phyloP scores from a whole-genome alignment of 2,888 invertebrate species.

The Teleiodes luculella region DNA sequence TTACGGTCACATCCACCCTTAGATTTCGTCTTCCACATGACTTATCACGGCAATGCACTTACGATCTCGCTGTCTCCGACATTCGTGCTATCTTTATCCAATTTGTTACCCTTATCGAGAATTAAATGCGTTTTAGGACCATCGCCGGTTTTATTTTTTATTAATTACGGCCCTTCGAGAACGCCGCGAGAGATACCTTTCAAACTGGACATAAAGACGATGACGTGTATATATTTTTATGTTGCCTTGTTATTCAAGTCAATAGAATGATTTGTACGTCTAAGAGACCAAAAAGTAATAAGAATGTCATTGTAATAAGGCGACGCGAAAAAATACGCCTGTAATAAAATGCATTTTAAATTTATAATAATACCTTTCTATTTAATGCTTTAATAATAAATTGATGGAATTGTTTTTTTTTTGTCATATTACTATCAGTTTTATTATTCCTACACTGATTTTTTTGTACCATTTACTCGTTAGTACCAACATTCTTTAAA shows the following conservation, averaged over 20 bases:
- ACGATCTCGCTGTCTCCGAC: slow-evolving; percentile 73
- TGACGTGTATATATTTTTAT: background rate
- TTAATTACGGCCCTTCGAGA: slow-evolving; percentile 64
- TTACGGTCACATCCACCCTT: slow-evolving; percentile 36
- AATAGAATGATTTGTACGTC: background rate
- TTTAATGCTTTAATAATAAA: no score
- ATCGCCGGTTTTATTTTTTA: slow-evolving; percentile 63
- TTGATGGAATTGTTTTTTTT: no score
- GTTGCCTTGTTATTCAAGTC: background rate
- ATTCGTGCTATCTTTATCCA: slow-evolving; percentile 74
- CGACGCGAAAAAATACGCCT: no score
- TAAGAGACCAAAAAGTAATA: no score
- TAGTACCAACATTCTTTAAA: no score
- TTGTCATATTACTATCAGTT: no score
- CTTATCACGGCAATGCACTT: slow-evolving; percentile 76
- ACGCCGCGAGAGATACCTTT: slow-evolving; percentile 31
- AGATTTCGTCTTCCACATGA: slow-evolving; percentile 47
- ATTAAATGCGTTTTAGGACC: slow-evolving; percentile 77
- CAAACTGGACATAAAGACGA: background rate
- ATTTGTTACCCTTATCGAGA: slow-evolving; percentile 78
- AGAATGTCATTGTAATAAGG: no score
- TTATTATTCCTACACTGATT: no score
- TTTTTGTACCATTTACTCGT: no score
- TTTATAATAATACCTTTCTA: no score
- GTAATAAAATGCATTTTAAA: no score